phyloP scores from a whole-genome alignment of 2,113 vertebrate genomes.

The Atlantisia rogersi region DNA sequence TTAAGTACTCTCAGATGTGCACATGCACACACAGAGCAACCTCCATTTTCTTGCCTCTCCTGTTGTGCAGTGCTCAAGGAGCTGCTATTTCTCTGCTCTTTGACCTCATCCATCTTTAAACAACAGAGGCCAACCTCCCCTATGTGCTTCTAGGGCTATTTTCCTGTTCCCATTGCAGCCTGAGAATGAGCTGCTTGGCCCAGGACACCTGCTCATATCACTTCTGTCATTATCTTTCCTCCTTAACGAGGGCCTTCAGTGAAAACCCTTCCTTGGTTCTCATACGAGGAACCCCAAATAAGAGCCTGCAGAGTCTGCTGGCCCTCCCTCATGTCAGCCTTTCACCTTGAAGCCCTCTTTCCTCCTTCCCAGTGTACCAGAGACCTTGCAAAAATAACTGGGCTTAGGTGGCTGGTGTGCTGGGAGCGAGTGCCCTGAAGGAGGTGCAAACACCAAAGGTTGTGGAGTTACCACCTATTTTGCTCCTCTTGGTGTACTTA shows the following conservation, averaged over 20 bases:
- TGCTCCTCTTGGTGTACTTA: not conserved
- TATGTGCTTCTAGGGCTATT: not conserved
- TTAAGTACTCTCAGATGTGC: not conserved
- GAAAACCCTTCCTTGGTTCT: not conserved
- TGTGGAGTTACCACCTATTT: not conserved
- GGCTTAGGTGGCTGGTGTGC: not conserved
- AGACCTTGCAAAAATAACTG: accelerated
- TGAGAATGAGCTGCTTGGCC: not conserved
- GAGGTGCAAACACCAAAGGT: not conserved
- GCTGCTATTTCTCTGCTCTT: not conserved
- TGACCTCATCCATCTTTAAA: not conserved
- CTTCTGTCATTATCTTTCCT: not conserved
- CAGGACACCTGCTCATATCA: not conserved
- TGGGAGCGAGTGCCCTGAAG: not conserved
- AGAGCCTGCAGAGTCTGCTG: not conserved
- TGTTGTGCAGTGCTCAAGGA: not conserved
- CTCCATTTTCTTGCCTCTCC: not conserved
- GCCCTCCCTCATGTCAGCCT: not conserved
- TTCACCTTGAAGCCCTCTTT: not conserved
- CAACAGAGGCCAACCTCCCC: not conserved
- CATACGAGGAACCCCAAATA: not conserved
- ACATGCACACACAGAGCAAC: not conserved
- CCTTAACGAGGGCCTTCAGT: not conserved
- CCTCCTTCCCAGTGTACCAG: not conserved
- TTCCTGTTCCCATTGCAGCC: not conserved